Evolutionary conservation across 2,113 vertebrate genomes (phyloP).

Genomic region (Tringa solitaria): DNA sequence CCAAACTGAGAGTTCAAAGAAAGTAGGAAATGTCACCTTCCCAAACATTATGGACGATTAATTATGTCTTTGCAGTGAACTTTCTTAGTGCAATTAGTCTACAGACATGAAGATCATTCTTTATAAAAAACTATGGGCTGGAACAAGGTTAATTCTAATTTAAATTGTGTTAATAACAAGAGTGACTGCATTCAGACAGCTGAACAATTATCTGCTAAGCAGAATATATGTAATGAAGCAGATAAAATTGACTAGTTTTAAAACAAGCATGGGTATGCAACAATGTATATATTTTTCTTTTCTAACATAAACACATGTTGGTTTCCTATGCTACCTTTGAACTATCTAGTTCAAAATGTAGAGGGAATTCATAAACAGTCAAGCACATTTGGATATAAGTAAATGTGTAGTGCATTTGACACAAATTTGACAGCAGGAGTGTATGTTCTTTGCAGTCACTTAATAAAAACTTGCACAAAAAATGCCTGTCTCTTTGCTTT

Average conservation of each 20-base stretch:
- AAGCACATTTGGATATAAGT: background rate
- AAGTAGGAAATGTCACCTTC: constrained; percentile 76
- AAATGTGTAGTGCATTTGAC: background rate
- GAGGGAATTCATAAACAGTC: background rate
- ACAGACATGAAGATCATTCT: constrained; percentile 59
- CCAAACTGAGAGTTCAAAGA: constrained; percentile 60
- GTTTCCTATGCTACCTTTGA: background rate
- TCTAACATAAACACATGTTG: background rate
- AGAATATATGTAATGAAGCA: constrained; percentile 27
- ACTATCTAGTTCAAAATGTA: background rate
- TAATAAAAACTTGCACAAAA: background rate
- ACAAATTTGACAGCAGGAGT: background rate
- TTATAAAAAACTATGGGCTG: constrained; percentile 53
- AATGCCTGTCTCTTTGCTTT: background rate
- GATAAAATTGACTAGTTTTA: constrained; percentile 23
- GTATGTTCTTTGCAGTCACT: background rate
- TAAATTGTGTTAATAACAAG: constrained; percentile 60
- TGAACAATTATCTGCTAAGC: constrained; percentile 26
- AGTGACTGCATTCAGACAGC: constrained; percentile 29
- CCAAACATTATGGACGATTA: constrained; percentile 65
- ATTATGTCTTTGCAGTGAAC: constrained; percentile 61
- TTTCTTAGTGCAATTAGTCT: constrained; percentile 58
- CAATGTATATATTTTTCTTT: background rate
- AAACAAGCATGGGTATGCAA: background rate
- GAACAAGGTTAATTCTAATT: constrained; percentile 68